Conservation (phyloP, 2,113 vertebrate species). For the Seriola aureovittata region DNA sequence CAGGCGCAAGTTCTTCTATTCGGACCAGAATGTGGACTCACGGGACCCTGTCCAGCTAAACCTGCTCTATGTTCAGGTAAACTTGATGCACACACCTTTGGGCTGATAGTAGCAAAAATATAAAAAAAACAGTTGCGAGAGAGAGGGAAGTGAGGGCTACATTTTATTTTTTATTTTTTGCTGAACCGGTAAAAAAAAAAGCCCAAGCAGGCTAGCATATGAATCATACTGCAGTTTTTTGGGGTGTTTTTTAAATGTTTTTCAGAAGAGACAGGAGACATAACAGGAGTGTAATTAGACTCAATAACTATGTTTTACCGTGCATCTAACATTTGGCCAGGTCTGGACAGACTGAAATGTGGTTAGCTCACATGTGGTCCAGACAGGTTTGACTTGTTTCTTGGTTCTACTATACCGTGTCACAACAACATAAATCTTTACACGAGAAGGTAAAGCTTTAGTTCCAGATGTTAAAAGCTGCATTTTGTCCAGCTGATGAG, state of each 20-base stretch:
- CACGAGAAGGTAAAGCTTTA: background rate
- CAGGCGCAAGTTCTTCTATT: slow-evolving; percentile 98
- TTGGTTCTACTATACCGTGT: background rate
- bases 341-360: slow-evolving; percentile 19
- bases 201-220: background rate
- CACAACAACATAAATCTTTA: background rate
- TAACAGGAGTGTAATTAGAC: slow-evolving; percentile 3
- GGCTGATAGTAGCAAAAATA: slow-evolving; percentile 5
- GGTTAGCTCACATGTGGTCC: slow-evolving; percentile 25
- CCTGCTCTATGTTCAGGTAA: slow-evolving; percentile 98
- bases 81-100: background rate
- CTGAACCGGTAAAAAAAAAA: slow-evolving; percentile 1
- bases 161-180: background rate
- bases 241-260: background rate
- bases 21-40: slow-evolving; percentile 98
- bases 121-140: background rate
- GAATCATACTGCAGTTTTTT: background rate
- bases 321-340: slow-evolving; percentile 1
- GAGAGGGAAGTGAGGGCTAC: background rate
- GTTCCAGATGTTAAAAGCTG: background rate
- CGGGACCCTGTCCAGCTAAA: slow-evolving; percentile 98
- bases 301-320: background rate
- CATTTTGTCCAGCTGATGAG: background rate
- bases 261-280: background rate
- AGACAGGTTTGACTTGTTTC: slow-evolving; percentile 19